Evolutionary conservation across 2,888 invertebrate species (phyloP).

Genomic region (Drosophila mettleri): DNA sequence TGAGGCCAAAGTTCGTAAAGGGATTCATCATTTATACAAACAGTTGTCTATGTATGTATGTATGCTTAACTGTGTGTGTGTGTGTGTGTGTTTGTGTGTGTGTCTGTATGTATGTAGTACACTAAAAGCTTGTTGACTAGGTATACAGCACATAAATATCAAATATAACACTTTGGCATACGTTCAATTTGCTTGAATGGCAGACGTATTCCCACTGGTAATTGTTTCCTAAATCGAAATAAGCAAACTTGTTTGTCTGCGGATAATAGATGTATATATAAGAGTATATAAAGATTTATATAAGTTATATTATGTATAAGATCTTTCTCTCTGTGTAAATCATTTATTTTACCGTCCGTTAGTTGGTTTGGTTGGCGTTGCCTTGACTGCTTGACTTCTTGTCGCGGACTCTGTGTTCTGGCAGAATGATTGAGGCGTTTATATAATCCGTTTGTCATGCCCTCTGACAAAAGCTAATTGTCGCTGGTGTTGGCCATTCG

Average conservation of each 20-base stretch:
- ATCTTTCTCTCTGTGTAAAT: conserved; percentile 47
- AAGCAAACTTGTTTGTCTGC: background rate
- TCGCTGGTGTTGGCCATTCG: conserved; percentile 42
- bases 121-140: conserved; percentile 42
- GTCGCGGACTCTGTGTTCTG: conserved; percentile 55
- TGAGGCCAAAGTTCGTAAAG: conserved; percentile 55
- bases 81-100: background rate
- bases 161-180: conserved; percentile 15
- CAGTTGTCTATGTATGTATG: conserved; percentile 31
- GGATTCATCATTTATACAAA: conserved; percentile 58
- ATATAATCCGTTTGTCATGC: conserved; percentile 75
- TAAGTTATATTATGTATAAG: background rate
- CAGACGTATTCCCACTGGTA: conserved; percentile 3
- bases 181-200: conserved; percentile 29
- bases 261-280: background rate
- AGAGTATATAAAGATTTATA: no score
- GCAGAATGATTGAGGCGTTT: conserved; percentile 72
- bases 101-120: conserved; percentile 6
- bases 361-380: conserved; percentile 22
- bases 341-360: conserved; percentile 36
- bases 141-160: conserved; percentile 35
- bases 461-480: conserved; percentile 74
- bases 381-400: conserved; percentile 60
- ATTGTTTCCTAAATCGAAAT: conserved; percentile 10
- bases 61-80: background rate